A percentile compares a stretch with the other conserved stretches of the same genome.
Evolutionary conservation across 2,888 invertebrate genomes (phyloP).

Genomic region (Synergus gifuensis): DNA sequence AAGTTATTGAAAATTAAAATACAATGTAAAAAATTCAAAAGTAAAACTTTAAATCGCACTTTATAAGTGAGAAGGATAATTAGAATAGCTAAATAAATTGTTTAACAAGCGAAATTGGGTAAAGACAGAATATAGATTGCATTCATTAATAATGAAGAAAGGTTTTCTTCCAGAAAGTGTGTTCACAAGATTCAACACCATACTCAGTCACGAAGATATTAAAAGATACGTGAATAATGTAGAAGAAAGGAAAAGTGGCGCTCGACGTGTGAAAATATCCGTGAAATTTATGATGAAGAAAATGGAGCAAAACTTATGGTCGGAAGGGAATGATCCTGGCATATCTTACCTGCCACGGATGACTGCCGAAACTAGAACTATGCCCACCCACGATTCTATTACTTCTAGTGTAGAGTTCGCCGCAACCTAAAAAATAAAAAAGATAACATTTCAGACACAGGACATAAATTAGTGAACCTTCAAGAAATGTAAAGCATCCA

Average conservation of each 20-base stretch:
- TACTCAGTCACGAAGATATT: neutral
- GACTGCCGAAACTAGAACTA: constrained; percentile 92
- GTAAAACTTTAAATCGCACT: too few relatives aligned
- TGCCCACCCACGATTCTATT: constrained; percentile 96
- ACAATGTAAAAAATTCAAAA: too few relatives aligned
- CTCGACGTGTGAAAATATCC: constrained; percentile 33
- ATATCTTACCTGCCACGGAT: constrained; percentile 90
- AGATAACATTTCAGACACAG: constrained; percentile 36
- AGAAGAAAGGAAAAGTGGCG: constrained; percentile 48
- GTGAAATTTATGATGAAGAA: constrained; percentile 45
- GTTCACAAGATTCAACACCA: neutral
- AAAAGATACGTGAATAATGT: constrained; percentile 48
- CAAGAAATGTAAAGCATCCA: neutral
- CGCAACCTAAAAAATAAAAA: constrained; percentile 86
- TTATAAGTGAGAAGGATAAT: too few relatives aligned
- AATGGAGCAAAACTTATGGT: constrained; percentile 27
- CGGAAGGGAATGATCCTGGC: neutral
- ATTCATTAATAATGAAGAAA: neutral
- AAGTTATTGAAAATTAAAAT: too few relatives aligned
- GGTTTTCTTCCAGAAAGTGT: neutral
- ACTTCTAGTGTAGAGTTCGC: constrained; percentile 91
- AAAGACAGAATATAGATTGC: neutral
- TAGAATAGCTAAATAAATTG: neutral
- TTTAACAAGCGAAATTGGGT: neutral
- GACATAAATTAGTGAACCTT: neutral